These are phyloP conservation scores for Alectoris magna DNA, from an alignment of 2,797 vertebrate species.

Conservation along the genomic window DNA sequence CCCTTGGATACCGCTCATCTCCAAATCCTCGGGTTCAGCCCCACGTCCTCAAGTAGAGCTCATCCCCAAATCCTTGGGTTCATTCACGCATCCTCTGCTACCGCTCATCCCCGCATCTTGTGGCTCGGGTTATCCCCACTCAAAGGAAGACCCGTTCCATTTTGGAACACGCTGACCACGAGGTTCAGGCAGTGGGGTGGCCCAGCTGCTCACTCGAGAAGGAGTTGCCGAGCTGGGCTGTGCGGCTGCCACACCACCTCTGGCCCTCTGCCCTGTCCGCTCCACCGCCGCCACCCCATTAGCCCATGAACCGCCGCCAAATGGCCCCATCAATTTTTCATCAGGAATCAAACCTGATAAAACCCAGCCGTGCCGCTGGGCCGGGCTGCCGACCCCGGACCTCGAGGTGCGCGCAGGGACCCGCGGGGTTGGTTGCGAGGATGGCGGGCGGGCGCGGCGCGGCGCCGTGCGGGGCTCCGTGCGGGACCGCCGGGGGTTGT, in stretches of 20 bases:
- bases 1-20: accelerated
- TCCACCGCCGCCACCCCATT: background rate
- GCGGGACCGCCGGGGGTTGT: background rate
- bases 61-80: background rate
- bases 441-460: background rate
- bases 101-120: accelerated
- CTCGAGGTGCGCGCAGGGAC: conserved; percentile 13
- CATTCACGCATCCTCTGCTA: background rate
- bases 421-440: background rate
- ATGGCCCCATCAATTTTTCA: conserved; percentile 30
- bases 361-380: background rate
- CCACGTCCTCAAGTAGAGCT: accelerated
- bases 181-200: accelerated
- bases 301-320: background rate
- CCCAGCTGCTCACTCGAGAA: background rate
- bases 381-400: conserved; percentile 55
- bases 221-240: background rate
- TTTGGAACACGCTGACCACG: accelerated
- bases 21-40: background rate
- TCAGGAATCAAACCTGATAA: background rate
- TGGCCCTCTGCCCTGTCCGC: background rate
- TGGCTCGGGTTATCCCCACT: accelerated
- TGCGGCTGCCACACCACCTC: background rate
- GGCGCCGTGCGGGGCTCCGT: background rate
- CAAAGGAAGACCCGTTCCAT: accelerated